Evolutionary conservation across 2,113 vertebrate species (phyloP).

Genomic region (Ia io): DNA sequence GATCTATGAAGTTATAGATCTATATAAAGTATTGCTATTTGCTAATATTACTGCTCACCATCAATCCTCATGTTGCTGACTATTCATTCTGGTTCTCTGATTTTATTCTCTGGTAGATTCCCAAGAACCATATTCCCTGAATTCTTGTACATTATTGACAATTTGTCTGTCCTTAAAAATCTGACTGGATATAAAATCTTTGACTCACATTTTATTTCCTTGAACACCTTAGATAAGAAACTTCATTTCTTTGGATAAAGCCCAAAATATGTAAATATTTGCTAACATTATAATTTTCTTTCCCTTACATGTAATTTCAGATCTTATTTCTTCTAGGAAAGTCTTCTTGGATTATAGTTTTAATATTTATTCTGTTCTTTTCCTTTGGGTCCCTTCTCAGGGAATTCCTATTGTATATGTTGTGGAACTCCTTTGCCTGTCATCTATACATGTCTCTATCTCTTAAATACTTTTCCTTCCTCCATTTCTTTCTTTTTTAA

Average conservation of each 20-base stretch:
- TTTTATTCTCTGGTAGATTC: background rate
- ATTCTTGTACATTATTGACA: background rate
- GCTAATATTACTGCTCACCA: background rate
- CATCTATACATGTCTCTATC: background rate
- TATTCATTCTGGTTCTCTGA: background rate
- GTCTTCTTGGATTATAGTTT: background rate
- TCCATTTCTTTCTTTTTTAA: background rate
- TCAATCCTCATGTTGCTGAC: background rate
- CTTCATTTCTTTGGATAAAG: background rate
- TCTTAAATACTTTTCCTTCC: background rate
- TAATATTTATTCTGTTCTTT: constrained; percentile 9
- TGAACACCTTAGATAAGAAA: background rate
- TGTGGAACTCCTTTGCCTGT: background rate
- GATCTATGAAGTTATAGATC: background rate
- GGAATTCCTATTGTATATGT: background rate
- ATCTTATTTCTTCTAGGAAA: background rate
- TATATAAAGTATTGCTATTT: background rate
- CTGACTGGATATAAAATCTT: constrained; percentile 12
- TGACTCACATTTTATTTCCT: background rate
- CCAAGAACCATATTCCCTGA: background rate
- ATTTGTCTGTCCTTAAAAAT: constrained; percentile 21
- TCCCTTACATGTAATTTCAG: background rate
- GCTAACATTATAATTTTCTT: background rate
- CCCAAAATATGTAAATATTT: background rate
- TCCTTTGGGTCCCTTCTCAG: background rate